A percentile compares a stretch with the other conserved stretches of the same genome.
Evolutionary conservation across 2,888 invertebrate species (phyloP).

Genomic region (Aethes cnicana): DNA sequence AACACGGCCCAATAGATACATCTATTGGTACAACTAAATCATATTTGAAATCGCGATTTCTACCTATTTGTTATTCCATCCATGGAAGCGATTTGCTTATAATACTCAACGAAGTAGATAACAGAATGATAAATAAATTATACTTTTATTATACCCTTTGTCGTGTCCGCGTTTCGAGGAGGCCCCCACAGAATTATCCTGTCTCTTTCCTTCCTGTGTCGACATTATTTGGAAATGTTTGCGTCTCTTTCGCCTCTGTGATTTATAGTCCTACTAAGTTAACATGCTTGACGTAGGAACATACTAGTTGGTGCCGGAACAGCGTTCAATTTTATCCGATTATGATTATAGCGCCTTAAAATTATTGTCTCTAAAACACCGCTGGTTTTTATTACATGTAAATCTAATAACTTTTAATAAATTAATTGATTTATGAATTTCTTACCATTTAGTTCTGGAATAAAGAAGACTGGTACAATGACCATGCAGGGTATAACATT

Average conservation of each 20-base stretch:
- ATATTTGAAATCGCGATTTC: conserved; percentile 12
- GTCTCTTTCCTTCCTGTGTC: conserved; percentile 2
- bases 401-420: no score
- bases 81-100: conserved; percentile 31
- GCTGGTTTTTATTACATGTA: neutral
- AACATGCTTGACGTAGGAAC: conserved; percentile 63
- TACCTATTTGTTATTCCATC: conserved; percentile 23
- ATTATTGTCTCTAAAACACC: conserved; percentile 53
- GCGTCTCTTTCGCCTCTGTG: conserved; percentile 41
- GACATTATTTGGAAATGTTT: neutral
- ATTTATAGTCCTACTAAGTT: conserved; percentile 65
- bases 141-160: conserved; percentile 49
- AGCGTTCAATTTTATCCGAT: conserved; percentile 44
- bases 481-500: no score
- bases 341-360: conserved; percentile 67
- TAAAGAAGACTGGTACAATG: no score
- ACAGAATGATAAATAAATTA: conserved; percentile 53
- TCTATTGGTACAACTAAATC: conserved; percentile 10
- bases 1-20: no score
- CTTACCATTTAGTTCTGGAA: no score
- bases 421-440: no score
- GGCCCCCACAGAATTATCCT: conserved; percentile 42
- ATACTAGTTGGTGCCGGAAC: conserved; percentile 59
- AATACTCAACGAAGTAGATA: conserved; percentile 38
- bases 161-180: conserved; percentile 71